A percentile compares a stretch with the other conserved stretches of the same genome.
Evolutionary conservation across 2,113 vertebrate genomes (phyloP).

Genomic region (Stercorarius parasiticus): DNA sequence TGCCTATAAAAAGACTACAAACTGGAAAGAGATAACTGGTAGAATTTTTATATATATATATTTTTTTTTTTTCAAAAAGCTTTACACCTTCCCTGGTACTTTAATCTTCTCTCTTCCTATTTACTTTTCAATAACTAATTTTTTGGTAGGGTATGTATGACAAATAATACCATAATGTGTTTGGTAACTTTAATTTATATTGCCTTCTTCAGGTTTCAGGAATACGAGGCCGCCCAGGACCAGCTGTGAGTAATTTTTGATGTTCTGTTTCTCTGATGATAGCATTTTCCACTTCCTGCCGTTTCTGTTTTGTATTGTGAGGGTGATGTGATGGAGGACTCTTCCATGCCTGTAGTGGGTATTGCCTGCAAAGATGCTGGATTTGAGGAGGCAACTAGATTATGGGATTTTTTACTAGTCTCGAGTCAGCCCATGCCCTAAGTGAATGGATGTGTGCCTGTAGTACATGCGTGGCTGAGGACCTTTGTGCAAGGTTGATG

Average conservation of each 20-base stretch:
- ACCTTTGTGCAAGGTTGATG: neutral
- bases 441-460: neutral
- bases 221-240: slow-evolving; percentile 88
- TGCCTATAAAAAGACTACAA: neutral
- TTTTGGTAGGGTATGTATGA: neutral
- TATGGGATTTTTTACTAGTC: neutral
- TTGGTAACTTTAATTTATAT: neutral
- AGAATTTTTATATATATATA: neutral
- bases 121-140: neutral
- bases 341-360: rapidly evolving
- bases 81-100: neutral
- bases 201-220: slow-evolving; percentile 82
- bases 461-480: neutral
- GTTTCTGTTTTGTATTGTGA: neutral
- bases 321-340: neutral
- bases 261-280: neutral
- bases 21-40: neutral
- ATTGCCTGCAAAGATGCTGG: neutral
- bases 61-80: neutral
- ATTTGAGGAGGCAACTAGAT: neutral
- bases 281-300: neutral
- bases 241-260: slow-evolving; percentile 80
- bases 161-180: neutral
- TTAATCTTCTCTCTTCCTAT: neutral
- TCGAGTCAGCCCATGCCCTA: neutral